A percentile compares a stretch with the other conserved stretches of the same genome.
phyloP scores from a whole-genome alignment of 2,113 vertebrate genomes.

The Anhinga rufa region DNA sequence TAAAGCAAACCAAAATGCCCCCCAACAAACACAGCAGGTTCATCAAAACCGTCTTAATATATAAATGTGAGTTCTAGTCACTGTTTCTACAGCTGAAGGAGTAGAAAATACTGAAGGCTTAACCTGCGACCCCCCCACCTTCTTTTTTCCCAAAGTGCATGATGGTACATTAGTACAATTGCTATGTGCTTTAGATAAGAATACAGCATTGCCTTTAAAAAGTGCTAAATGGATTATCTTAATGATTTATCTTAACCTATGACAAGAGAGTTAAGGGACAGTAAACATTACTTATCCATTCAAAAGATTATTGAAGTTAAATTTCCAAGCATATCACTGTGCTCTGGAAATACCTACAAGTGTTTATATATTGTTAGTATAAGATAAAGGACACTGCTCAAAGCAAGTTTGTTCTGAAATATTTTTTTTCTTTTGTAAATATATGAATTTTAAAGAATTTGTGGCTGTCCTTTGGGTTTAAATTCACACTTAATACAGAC shows the following conservation, averaged over 20 bases:
- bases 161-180: too few relatives aligned
- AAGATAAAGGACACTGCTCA: neutral
- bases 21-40: neutral
- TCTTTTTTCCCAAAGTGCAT: rapidly evolving
- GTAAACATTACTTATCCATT: neutral
- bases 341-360: neutral
- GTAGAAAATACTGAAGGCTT: neutral
- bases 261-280: neutral
- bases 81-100: neutral
- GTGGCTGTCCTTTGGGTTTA: neutral
- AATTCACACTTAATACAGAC: neutral
- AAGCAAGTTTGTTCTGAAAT: neutral
- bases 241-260: neutral
- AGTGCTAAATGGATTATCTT: neutral
- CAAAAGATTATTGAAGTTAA: neutral
- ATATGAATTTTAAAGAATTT: neutral
- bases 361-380: neutral
- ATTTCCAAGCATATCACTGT: neutral
- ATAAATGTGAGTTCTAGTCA: neutral
- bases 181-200: neutral
- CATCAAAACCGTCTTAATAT: neutral
- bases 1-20: neutral
- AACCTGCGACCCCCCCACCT: neutral
- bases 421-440: neutral
- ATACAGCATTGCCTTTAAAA: neutral